Percentiles rank a stretch among this genome's conserved stretches.
These are phyloP conservation scores for Cryptophagus acutangulus DNA, from an alignment of 2,888 invertebrate species.

Conservation along the genomic window DNA sequence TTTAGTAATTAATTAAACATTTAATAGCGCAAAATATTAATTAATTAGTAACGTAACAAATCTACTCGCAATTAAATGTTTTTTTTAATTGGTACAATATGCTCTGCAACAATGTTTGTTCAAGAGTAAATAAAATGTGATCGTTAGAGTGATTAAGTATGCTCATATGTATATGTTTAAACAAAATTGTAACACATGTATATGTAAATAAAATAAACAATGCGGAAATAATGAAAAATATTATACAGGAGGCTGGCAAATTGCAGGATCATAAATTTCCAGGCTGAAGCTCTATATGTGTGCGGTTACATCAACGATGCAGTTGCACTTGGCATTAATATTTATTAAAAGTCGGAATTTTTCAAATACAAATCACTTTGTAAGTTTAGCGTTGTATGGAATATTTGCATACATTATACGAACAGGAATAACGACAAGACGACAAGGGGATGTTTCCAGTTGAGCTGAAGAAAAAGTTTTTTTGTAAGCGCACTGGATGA, in stretches of 20 bases:
- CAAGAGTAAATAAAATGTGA: constrained; percentile 16
- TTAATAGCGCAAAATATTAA: too few relatives aligned
- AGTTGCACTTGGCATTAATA: constrained; percentile 1
- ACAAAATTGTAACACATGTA: constrained; percentile 16
- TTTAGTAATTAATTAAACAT: too few relatives aligned
- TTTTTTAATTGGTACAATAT: too few relatives aligned
- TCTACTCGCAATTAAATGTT: too few relatives aligned
- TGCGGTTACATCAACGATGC: constrained; percentile 2
- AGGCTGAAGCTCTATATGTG: not conserved
- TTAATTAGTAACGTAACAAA: too few relatives aligned
- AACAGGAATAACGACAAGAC: too few relatives aligned
- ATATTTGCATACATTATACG: too few relatives aligned
- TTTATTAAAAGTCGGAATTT: not conserved
- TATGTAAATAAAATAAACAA: constrained; percentile 1
- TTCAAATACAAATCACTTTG: not conserved
- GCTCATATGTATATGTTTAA: constrained; percentile 18
- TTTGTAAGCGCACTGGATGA: too few relatives aligned
- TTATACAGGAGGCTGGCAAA: not conserved
- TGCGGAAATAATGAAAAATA: constrained; percentile 1
- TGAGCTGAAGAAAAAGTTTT: too few relatives aligned
- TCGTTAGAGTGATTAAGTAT: constrained; percentile 21
- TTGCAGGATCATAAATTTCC: not conserved
- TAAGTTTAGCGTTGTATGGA: not conserved
- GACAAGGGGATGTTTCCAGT: too few relatives aligned
- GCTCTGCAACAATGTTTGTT: too few relatives aligned